Percentiles rank a stretch among this genome's conserved stretches.
Conservation (phyloP, 2,113 vertebrate species). For the Capra hircus region DNA sequence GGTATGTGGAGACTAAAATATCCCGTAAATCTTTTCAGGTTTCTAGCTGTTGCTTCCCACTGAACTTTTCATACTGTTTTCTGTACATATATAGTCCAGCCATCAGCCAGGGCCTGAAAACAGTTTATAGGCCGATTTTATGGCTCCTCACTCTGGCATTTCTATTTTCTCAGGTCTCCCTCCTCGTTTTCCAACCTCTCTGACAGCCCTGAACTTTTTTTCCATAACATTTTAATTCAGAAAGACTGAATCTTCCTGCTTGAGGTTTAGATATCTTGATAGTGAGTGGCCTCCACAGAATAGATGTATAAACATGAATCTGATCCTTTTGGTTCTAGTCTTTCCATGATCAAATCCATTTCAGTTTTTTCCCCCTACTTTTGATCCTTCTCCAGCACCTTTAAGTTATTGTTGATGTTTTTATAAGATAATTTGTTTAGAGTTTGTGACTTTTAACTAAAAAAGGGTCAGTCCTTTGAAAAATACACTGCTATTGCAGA, state of each 20-base stretch:
- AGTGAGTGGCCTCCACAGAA: not conserved
- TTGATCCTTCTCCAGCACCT: not conserved
- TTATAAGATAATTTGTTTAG: not conserved
- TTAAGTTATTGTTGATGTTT: not conserved
- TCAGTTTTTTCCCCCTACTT: not conserved
- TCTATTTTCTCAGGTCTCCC: not conserved
- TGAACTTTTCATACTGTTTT: not conserved
- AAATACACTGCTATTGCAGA: not conserved
- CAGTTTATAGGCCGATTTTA: not conserved
- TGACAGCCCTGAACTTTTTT: not conserved
- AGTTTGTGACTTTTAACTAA: not conserved
- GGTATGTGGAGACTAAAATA: not conserved
- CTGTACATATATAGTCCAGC: not conserved
- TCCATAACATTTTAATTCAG: not conserved
- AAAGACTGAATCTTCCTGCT: not conserved
- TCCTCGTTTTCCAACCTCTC: not conserved
- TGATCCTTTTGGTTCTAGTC: not conserved
- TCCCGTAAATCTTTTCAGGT: not conserved
- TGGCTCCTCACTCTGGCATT: not conserved
- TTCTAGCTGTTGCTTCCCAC: not conserved
- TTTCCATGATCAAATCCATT: not conserved
- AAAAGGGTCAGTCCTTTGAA: not conserved
- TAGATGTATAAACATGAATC: not conserved
- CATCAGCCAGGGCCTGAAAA: not conserved
- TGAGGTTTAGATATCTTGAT: not conserved